Conservation (phyloP, 2,797 vertebrate species). For the Sebastes oblongus region DNA sequence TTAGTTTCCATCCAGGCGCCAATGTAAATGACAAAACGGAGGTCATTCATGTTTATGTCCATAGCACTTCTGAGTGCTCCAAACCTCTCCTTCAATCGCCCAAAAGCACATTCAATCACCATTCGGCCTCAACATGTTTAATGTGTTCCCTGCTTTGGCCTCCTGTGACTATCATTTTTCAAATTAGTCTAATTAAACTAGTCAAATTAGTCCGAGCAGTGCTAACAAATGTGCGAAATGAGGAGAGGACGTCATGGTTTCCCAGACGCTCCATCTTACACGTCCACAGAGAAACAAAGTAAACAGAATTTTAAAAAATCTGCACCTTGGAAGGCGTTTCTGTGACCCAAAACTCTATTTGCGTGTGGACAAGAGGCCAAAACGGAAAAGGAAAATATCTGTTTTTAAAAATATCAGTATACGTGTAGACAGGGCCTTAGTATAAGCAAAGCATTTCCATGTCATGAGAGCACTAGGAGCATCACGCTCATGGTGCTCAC, state of each 20-base stretch:
- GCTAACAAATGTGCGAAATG: not conserved
- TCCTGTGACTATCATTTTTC: not conserved
- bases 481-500: not conserved
- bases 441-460: not conserved
- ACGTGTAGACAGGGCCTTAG: not conserved
- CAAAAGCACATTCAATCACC: not conserved
- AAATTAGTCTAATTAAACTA: not conserved
- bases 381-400: not conserved
- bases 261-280: not conserved
- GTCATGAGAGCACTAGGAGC: not conserved
- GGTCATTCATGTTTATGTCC: not conserved
- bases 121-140: not conserved
- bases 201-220: not conserved
- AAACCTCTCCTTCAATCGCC: not conserved
- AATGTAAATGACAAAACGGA: not conserved
- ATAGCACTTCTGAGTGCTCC: not conserved
- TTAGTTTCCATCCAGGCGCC: constrained; percentile 4
- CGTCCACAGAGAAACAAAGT: not conserved
- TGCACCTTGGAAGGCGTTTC: not conserved
- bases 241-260: not conserved
- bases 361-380: not conserved
- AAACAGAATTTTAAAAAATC: not conserved
- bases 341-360: not conserved
- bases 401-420: not conserved
- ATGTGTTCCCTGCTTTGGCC: not conserved